phyloP scores from a whole-genome alignment of 2,888 invertebrate species.

The Apantesis nais region DNA sequence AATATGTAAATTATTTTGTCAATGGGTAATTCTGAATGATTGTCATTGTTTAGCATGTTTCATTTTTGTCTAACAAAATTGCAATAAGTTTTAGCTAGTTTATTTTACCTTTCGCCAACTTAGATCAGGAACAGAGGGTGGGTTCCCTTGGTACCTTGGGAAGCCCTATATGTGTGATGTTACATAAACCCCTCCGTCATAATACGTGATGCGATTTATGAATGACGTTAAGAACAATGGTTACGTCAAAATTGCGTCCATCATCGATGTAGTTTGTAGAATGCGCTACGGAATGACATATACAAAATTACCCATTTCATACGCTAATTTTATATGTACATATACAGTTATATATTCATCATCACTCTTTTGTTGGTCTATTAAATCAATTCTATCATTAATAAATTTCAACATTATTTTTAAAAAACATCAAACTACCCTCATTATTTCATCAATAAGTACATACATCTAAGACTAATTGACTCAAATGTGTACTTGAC shows the following conservation, averaged over 20 bases:
- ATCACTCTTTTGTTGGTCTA: background rate
- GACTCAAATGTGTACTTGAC: constrained; percentile 51
- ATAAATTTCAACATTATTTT: constrained; percentile 21
- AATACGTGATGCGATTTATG: too few species aligned
- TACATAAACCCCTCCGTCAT: too few species aligned
- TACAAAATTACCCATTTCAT: background rate
- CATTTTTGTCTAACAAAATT: too few species aligned
- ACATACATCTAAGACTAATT: constrained; percentile 19
- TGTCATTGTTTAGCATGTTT: background rate
- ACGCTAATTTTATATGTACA: background rate
- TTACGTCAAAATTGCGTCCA: too few species aligned
- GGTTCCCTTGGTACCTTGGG: too few species aligned
- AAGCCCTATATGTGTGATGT: too few species aligned
- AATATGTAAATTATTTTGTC: background rate
- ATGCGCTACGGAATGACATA: background rate
- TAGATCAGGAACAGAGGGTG: too few species aligned
- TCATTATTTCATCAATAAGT: constrained; percentile 8
- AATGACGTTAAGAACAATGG: too few species aligned
- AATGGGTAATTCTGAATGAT: background rate
- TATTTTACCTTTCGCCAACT: background rate
- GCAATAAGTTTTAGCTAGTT: background rate
- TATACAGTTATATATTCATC: background rate
- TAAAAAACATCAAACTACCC: background rate
- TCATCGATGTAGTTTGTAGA: background rate
- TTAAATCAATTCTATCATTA: background rate